Evolutionary conservation across 2,888 invertebrate species (phyloP).

Genomic region (Drosophila parthenogenetica): DNA sequence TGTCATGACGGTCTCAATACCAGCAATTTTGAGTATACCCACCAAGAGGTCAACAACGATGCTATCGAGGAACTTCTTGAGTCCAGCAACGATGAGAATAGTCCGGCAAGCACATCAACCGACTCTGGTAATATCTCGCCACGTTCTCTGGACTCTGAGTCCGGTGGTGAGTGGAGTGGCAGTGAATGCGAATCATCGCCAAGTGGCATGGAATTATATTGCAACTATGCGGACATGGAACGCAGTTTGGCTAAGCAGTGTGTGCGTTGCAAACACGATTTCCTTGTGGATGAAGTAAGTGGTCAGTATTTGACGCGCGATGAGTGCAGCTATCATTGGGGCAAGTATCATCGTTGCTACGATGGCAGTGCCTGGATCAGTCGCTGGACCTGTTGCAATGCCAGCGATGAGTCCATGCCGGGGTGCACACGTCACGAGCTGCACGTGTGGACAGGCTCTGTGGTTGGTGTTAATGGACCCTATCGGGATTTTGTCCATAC

Average conservation of each 20-base stretch:
- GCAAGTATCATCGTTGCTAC: slow-evolving; percentile 87
- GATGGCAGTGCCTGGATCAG: slow-evolving; percentile 35
- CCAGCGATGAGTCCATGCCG: slow-evolving; percentile 76
- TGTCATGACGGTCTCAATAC: slow-evolving; percentile 74
- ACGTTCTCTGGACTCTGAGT: slow-evolving; percentile 85
- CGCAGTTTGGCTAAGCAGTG: slow-evolving; percentile 87
- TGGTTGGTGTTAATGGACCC: slow-evolving; percentile 90
- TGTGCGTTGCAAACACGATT: slow-evolving; percentile 90
- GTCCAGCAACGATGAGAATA: slow-evolving; percentile 6
- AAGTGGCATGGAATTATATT: slow-evolving; percentile 55
- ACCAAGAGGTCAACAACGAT: not conserved
- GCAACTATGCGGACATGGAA: slow-evolving; percentile 49
- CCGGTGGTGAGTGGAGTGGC: slow-evolving; percentile 72
- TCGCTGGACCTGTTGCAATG: slow-evolving; percentile 88
- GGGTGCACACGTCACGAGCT: slow-evolving; percentile 89
- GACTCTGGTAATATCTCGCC: slow-evolving; percentile 86
- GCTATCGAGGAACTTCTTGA: not conserved
- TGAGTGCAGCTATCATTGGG: slow-evolving; percentile 95
- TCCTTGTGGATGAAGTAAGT: slow-evolving; percentile 88
- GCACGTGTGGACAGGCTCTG: slow-evolving; percentile 92
- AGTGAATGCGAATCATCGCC: slow-evolving; percentile 60
- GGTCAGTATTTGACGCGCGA: slow-evolving; percentile 91
- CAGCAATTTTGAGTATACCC: slow-evolving; percentile 28
- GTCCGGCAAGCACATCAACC: slow-evolving; percentile 81
- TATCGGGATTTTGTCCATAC: slow-evolving; percentile 89